A percentile compares a stretch with the other conserved stretches of the same genome.
Evolutionary conservation across 2,113 vertebrate genomes (phyloP).

Genomic region (Corythoichthys haematopterus): DNA sequence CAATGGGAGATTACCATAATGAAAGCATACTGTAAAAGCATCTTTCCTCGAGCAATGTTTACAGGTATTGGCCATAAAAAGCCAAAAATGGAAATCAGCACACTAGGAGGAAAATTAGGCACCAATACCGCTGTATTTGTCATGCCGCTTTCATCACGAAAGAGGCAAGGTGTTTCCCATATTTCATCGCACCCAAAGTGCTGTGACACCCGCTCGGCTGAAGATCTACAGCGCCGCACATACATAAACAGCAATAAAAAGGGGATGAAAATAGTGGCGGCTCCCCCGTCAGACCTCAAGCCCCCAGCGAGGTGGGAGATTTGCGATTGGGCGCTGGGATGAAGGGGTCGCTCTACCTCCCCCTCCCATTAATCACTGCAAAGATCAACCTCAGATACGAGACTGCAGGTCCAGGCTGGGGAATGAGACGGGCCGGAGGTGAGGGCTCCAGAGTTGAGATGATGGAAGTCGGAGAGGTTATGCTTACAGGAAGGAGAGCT

Average conservation of each 20-base stretch:
- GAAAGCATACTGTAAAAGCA: neutral
- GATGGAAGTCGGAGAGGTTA: conserved; percentile 20
- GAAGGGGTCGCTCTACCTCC: conserved; percentile 51
- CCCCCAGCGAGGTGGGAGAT: conserved; percentile 22
- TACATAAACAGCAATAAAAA: conserved; percentile 35
- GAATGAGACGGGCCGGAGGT: conserved; percentile 30
- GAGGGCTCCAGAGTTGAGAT: conserved; percentile 31
- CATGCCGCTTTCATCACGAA: conserved; percentile 13
- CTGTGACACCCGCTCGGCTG: conserved; percentile 6
- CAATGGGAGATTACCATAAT: neutral
- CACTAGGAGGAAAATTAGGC: neutral
- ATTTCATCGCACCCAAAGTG: conserved; percentile 17
- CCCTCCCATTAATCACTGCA: conserved; percentile 61
- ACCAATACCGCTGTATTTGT: conserved; percentile 17
- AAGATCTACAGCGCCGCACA: conserved; percentile 20
- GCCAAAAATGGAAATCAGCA: conserved; percentile 1
- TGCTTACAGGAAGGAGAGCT: conserved; percentile 7
- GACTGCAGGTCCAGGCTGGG: conserved; percentile 31
- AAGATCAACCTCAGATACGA: conserved; percentile 49
- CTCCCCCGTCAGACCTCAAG: conserved; percentile 14
- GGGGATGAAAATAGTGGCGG: conserved; percentile 32
- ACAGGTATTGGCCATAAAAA: conserved; percentile 1
- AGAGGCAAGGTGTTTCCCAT: conserved; percentile 5
- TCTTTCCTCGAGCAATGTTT: neutral
- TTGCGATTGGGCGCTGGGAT: conserved; percentile 33